These are phyloP conservation scores for Nesoenas mayeri DNA, from an alignment of 2,113 vertebrate species.

Conservation along the genomic window DNA sequence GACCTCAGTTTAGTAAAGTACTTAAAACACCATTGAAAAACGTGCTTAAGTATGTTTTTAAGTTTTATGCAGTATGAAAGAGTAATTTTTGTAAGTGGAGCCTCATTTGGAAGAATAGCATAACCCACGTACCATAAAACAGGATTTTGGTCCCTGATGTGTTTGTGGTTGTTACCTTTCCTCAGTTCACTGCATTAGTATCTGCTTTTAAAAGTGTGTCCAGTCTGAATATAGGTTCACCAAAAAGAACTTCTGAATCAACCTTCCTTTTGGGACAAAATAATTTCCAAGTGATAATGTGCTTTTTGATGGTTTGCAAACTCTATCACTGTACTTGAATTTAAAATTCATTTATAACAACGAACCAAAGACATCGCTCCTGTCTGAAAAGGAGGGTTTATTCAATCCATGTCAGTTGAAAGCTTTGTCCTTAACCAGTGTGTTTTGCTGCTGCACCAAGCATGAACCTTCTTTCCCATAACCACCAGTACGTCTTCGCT, in stretches of 20 bases:
- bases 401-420: background rate
- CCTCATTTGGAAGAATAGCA: background rate
- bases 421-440: background rate
- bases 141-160: background rate
- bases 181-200: background rate
- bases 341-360: background rate
- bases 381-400: background rate
- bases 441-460: background rate
- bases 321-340: background rate
- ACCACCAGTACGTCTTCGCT: background rate
- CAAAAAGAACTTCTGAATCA: background rate
- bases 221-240: background rate
- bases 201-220: background rate
- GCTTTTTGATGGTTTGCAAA: background rate
- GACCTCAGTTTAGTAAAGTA: background rate
- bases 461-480: background rate
- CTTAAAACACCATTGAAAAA: background rate
- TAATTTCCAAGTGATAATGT: background rate
- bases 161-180: background rate
- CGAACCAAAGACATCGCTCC: background rate
- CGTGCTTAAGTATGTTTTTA: background rate
- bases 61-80: background rate
- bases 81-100: background rate
- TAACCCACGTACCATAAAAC: background rate
- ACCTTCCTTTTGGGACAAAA: background rate